Conservation (phyloP, 2,888 invertebrate species). For the Epiblema foenella region DNA sequence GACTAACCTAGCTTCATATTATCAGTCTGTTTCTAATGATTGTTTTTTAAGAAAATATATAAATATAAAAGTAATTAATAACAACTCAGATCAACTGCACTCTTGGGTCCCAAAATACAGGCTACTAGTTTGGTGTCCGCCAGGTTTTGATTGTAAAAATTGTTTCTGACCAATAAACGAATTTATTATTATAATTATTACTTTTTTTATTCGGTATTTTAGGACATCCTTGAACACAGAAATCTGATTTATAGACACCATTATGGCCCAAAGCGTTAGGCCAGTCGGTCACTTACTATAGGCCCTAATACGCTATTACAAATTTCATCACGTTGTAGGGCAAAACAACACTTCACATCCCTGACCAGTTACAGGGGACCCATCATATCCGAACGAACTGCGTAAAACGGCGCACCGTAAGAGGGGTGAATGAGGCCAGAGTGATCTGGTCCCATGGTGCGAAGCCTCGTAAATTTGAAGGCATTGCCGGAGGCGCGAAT, state of each 20-base stretch:
- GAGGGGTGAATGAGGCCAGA: constrained; percentile 4
- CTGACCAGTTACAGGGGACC: background rate
- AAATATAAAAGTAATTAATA: too few relatives aligned
- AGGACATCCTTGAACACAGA: background rate
- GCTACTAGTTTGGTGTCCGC: too few relatives aligned
- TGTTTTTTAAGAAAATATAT: too few relatives aligned
- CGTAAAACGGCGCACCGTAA: background rate
- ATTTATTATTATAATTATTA: background rate
- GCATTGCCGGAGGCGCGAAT: constrained; percentile 37
- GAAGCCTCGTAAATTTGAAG: constrained; percentile 36
- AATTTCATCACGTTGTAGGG: constrained; percentile 41
- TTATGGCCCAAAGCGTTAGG: constrained; percentile 25
- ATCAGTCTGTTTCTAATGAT: too few relatives aligned
- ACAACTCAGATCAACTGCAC: too few relatives aligned
- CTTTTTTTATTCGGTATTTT: too few relatives aligned
- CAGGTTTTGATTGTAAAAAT: too few relatives aligned
- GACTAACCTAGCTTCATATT: too few relatives aligned
- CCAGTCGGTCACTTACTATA: constrained; percentile 31
- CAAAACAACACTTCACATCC: constrained; percentile 32
- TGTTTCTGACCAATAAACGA: too few relatives aligned
- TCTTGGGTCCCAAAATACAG: too few relatives aligned
- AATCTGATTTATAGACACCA: constrained; percentile 32
- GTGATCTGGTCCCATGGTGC: constrained; percentile 5
- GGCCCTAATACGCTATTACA: constrained; percentile 34
- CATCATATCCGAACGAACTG: background rate